These are phyloP conservation scores for Ammodytes marinus DNA, from an alignment of 2,113 vertebrate genomes.

Conservation along the genomic window DNA sequence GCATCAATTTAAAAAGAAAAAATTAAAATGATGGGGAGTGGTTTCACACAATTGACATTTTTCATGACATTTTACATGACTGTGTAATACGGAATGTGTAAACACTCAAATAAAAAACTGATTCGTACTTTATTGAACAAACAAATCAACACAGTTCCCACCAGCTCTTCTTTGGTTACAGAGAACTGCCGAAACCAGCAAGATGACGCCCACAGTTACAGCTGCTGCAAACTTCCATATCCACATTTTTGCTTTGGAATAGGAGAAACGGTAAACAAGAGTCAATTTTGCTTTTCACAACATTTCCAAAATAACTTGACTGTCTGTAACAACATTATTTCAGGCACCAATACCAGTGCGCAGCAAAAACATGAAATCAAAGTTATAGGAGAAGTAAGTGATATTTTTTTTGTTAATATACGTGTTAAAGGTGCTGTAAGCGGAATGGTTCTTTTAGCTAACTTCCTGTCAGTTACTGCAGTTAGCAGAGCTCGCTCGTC, in stretches of 20 bases:
- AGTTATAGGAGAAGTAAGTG: no score
- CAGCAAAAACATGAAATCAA: not conserved
- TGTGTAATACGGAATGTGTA: no score
- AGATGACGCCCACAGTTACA: not conserved
- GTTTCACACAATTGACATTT: not conserved
- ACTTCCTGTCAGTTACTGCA: no score
- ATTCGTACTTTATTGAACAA: not conserved
- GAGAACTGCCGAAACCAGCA: not conserved
- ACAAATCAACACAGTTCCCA: slow-evolving; percentile 2
- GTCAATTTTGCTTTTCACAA: slow-evolving; percentile 19
- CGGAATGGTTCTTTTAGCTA: no score
- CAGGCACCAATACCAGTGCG: not conserved
- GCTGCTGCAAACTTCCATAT: not conserved
- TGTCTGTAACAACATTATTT: not conserved
- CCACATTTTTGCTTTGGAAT: not conserved
- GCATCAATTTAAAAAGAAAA: no score
- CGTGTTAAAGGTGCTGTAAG: no score
- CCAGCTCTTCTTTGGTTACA: not conserved
- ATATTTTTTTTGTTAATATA: not conserved
- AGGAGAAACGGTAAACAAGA: not conserved
- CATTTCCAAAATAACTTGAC: not conserved
- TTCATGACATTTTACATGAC: no score
- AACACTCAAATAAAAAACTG: not conserved
- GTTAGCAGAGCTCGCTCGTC: no score
- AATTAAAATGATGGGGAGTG: no score